Base-by-base conservation (phyloP, 2,888 invertebrate species). In the Phania funesta region DNA sequence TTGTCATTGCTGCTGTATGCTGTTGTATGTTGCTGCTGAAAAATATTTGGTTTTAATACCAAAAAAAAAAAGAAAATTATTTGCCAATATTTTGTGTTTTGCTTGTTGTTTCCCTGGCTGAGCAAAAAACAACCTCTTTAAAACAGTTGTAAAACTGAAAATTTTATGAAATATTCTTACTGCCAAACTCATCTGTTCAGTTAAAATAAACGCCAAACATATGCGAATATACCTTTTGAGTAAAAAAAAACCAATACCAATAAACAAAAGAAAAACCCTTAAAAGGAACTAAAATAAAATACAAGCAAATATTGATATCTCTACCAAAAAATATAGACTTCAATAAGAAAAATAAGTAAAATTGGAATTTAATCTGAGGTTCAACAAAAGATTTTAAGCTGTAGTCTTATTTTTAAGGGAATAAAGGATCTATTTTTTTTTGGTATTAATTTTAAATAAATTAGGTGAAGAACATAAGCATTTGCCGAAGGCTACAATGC, bases 201-300 rank as follows among this genome's bases (percentile, higher is more conserved):
- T 16, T 44, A 20, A 58, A 74, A 52, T 70, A 76, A 79, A 70
- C 71, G 65, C 77, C 60, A 74, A 83, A 64, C 83, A 75, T 83
- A 74, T 84, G 84, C 73, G 80, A 80, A 83, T 83, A 80, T 73
- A 79, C 83, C 79, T 83, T 82, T 78, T 78, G 82, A 78, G 78
- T 70, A 70, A 75, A 82, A 73, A 62, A 62, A n/a, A n/a, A n/a
- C n/a, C n/a, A 48, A 60, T 1, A n/a, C n/a, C n/a, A n/a, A 2
- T 2, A 38, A 11, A 7, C 11, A 38, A 6, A 26, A 26, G 4
- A 20, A 58, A 35, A 77, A 70, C 44, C 32, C 24, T 64, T 68
- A 68, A 78, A 77, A 82, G 82, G 82, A 82, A 78, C 78, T 78
- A 75, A 78, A 78, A 67, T 74, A 82, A 78, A 82, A 82, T 74